Evolutionary conservation across 2,113 vertebrate genomes (phyloP), one percentile per base, ranked within the genome.

Genomic region (Vidua macroura): DNA sequence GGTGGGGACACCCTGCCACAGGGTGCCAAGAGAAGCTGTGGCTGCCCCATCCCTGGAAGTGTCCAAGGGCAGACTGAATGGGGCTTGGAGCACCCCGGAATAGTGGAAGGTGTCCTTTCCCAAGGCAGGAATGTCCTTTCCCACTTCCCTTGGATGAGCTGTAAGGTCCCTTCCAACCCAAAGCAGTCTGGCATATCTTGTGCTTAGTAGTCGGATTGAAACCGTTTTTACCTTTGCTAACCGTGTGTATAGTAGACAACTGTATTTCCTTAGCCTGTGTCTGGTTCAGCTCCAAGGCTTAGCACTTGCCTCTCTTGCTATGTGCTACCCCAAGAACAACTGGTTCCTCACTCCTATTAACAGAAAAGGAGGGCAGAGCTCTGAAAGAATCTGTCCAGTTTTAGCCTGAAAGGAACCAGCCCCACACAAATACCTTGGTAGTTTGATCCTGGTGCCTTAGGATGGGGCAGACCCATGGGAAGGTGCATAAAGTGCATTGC

Each of bases 21-120:
- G 31, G 28, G 1, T 69, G 7, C 25, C 48, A 63, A 23, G 30
- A 43, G 41, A 0, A 62, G 41, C 70, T 76, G n/a, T 48, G 70
- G 48, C 48, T 41, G n/a, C 7, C 7, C 22, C 48, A 22, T 41
- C 24, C 12, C 25, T 76, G 63, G 41, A 0, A 69, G 17, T 69
- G 55, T 0, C 30, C 41, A 3, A 31, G 44, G 33, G 20, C 39
- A 27, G 39, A 48, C 0, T 89, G 24, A 28, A 2, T 0, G 0
- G 49, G 37, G 19, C 33, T 59, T 59, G 39, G 41, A 76, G 25
- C 30, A 41, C 0, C 14, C n/a, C 11, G 30, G n/a, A 4, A 3
- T 0, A 31, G n/a, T 10, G n/a, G n/a, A 3, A 83, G 12, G 30
- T 62, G 30, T 23, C 62, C n/a, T 8, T 55, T 11, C 2, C 30